Base-by-base conservation (phyloP, 2,113 vertebrate genomes). In the Drymodes brunneopygia region DNA sequence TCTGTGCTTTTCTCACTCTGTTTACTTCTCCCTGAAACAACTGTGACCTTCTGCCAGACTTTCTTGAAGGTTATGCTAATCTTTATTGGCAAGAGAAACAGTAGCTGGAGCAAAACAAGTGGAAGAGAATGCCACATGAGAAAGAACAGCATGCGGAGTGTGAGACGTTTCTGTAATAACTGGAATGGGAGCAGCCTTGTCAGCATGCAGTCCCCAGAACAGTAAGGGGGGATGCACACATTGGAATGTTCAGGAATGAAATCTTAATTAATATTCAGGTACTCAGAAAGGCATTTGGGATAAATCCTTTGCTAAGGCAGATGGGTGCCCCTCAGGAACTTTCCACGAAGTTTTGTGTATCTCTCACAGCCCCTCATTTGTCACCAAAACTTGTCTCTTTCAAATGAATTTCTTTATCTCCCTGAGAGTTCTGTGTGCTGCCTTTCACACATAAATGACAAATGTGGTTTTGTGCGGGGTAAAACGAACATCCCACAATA, bases 61-160 rank as follows among this genome's bases (percentile, higher is more conserved):
- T 96, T 97, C 93, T 95, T 95, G 93, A 97, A 96, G 95, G 95
- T 95, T 94, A 95, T 89, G 86, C 66, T 97, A 96, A 96, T 97
- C 95, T 96, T 95, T 95, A 86, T 88, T 95, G 95, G 95, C 95
- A 95, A 95, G 87, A 92, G 89, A 89, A 97, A 95, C 91, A 91
- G 96, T 95, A 97, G 95, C 95, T 96, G 94, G 93, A 97, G 93
- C 65, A 69, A 91, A 96, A 91, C 86, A 92, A 94, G 87, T 83
- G 92, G 92, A 92, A 88, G 83, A 94, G 87, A 92, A 94, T 86
- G 94, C 94, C 94, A 94, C 94, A 82, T 88, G 92, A 96, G 90
- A 94, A 96, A 86, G 95, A 95, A 83, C 86, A 92, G 87, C 95
- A 96, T 75, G 80, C 92, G 91, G 94, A 95, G 94, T 62, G 54